Percentiles rank a stretch among this genome's conserved stretches.
Evolutionary conservation across 2,113 vertebrate species (phyloP).

Genomic region (Ptyas mucosa): DNA sequence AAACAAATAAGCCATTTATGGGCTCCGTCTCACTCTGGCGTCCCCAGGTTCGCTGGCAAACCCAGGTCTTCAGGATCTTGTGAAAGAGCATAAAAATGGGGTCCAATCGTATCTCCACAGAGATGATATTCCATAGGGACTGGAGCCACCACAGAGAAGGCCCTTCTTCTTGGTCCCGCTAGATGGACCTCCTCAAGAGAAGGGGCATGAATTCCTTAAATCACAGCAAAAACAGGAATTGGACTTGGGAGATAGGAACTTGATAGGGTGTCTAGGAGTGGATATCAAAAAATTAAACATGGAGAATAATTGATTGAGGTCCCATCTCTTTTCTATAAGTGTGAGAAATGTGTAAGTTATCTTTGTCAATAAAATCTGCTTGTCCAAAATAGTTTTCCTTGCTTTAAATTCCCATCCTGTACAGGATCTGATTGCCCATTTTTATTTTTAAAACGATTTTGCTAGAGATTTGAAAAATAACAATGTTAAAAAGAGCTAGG

Average conservation of each 20-base stretch:
- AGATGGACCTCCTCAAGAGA: background rate
- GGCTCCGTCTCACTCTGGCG: too few species aligned
- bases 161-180: background rate
- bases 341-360: background rate
- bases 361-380: background rate
- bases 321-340: background rate
- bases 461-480: background rate
- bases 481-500: background rate
- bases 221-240: background rate
- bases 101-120: background rate
- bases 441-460: background rate
- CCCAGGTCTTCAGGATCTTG: too few species aligned
- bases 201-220: background rate
- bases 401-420: background rate
- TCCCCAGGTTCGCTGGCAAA: too few species aligned
- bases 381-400: background rate
- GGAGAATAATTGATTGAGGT: background rate
- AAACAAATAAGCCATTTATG: too few species aligned
- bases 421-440: background rate
- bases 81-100: too few species aligned
- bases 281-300: background rate
- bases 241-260: background rate
- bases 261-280: background rate
- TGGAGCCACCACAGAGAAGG: background rate
- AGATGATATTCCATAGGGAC: background rate